phyloP scores from a whole-genome alignment of 2,797 vertebrate species.

The Neosilurus hyrtlii region DNA sequence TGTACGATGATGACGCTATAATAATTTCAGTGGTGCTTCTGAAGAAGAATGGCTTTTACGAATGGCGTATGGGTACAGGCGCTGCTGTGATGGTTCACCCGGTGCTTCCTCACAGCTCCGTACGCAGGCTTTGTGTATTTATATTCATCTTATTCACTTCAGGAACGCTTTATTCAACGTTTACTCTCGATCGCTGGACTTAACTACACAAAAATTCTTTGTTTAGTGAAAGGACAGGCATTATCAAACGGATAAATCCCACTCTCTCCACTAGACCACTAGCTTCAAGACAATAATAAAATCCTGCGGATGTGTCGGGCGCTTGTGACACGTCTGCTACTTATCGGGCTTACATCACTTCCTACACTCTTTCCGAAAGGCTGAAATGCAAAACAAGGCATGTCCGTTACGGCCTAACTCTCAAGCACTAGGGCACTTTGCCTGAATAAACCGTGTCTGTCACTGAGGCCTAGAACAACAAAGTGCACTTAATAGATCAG shows the following conservation, averaged over 20 bases:
- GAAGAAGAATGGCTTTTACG: background rate
- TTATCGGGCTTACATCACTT: constrained; percentile 30
- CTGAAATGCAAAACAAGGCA: constrained; percentile 20
- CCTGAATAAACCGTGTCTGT: constrained; percentile 38
- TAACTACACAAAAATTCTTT: background rate
- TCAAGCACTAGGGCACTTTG: constrained; percentile 19
- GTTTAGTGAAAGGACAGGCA: background rate
- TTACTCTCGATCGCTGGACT: background rate
- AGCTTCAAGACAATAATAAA: background rate
- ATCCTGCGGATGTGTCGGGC: background rate
- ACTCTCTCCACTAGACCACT: background rate
- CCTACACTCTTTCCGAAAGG: background rate
- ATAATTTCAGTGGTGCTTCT: background rate
- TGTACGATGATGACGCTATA: too few species aligned
- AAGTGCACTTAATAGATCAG: constrained; percentile 50
- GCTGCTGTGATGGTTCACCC: background rate
- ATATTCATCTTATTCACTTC: too few species aligned
- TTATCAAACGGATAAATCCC: background rate
- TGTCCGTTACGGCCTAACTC: constrained; percentile 4
- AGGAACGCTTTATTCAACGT: background rate
- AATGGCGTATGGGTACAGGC: background rate
- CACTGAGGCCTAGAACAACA: constrained; percentile 43
- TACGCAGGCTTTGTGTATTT: background rate
- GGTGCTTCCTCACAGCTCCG: background rate
- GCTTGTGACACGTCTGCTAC: background rate